Evolutionary conservation across 2,797 vertebrate genomes (phyloP), one percentile per base, ranked within the genome.

Genomic region (Rallus crepitans): DNA sequence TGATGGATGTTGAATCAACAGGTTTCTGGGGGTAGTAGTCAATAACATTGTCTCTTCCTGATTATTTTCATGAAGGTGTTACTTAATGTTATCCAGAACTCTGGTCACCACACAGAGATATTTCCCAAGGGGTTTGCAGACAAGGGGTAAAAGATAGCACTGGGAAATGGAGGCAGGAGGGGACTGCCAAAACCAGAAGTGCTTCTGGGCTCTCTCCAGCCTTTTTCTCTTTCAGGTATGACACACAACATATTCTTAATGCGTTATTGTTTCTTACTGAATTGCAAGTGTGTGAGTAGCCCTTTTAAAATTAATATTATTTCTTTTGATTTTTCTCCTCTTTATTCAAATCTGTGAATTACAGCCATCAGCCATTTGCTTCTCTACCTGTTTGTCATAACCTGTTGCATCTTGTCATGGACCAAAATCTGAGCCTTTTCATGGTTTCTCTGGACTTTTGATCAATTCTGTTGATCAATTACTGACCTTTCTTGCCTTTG

Each of bases 21-120:
- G 23, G 0, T 2, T 75, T 81, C 25, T 3, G 37, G 15, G 21
- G n/a, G 2, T 63, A 23, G 4, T 18, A 23, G 4, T 14, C 19
- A 37, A 48, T 28, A 24, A 70, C 76, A 48, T 33, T 0, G 4
- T 56, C 12, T 50, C 11, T 68, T 60, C 23, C 5, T 33, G 24
- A 48, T 78, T n/a, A 23, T 72, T 89, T 73, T 69, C 18, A 4
- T 72, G 16, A 47, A 50, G 31, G 13, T 40, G 20, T 50, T 48
- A 45, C 18, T 45, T 48, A 48, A 48, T 10, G 11, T 48, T 48
- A 48, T 23, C 47, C 15, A 33, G 39, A 28, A 65, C 30, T 28
- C 21, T 35, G 39, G 45, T 53, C 18, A 35, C 23, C 16, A 6
- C 14, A 15, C 33, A 37, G 12, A 48, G 31, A 12, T 30, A 56